phyloP scores from a whole-genome alignment of 2,888 invertebrate genomes.

The Metellina segmentata region DNA sequence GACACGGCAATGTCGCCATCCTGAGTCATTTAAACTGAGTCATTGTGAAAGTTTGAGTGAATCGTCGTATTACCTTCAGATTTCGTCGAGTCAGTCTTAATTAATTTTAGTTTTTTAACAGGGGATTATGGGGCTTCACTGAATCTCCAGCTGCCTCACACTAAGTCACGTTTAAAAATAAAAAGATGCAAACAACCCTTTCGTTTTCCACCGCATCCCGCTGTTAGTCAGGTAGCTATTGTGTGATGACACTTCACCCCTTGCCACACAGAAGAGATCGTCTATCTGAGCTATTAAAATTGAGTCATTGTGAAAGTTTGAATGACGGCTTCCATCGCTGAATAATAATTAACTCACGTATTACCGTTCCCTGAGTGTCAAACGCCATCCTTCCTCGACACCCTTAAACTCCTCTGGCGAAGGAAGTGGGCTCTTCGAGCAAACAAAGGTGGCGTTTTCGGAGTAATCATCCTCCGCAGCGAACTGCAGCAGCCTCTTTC shows the following conservation, averaged over 20 bases:
- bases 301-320: not conserved
- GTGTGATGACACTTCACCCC: not conserved
- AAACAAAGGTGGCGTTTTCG: not conserved
- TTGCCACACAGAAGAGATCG: not conserved
- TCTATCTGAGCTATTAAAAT: not conserved
- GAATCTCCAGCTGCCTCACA: too few relatives aligned
- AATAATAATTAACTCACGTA: constrained; percentile 21
- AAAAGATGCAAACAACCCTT: not conserved
- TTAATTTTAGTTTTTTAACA: too few relatives aligned
- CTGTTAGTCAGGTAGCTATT: not conserved
- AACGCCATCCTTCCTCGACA: not conserved
- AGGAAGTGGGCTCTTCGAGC: not conserved
- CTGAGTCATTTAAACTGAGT: too few relatives aligned
- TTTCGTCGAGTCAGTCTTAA: too few relatives aligned
- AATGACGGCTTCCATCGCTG: not conserved
- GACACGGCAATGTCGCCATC: too few relatives aligned
- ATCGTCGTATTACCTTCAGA: too few relatives aligned
- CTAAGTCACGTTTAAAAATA: not conserved
- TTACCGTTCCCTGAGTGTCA: not conserved
- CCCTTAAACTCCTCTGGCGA: not conserved
- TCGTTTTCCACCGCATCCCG: not conserved
- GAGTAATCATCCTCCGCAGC: constrained; percentile 18
- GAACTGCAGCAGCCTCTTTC: constrained; percentile 9
- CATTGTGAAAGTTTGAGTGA: too few relatives aligned
- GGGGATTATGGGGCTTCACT: too few relatives aligned